phyloP scores from a whole-genome alignment of 2,797 vertebrate species.

The Gadopsis bispinosus region DNA sequence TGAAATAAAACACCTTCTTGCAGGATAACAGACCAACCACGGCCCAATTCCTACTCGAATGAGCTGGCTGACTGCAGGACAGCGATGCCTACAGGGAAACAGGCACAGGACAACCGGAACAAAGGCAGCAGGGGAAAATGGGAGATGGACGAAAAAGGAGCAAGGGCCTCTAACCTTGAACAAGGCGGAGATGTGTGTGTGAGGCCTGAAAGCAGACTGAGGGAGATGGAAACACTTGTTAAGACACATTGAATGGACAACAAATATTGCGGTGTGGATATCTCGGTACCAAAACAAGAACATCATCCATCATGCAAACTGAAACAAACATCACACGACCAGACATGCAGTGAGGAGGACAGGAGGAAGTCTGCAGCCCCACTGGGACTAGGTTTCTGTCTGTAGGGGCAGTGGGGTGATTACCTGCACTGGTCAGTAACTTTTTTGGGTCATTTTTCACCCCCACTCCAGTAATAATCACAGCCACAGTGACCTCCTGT shows the following conservation, averaged over 20 bases:
- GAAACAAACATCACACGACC: not conserved
- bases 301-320: not conserved
- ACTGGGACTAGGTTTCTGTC: too few relatives aligned
- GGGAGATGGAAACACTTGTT: constrained; percentile 75
- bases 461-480: not conserved
- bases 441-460: not conserved
- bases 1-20: constrained; percentile 1
- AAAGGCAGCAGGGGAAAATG: constrained; percentile 11
- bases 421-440: not conserved
- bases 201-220: constrained; percentile 85
- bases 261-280: not conserved
- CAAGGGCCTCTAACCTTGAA: constrained; percentile 81
- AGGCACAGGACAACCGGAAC: not conserved
- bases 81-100: not conserved
- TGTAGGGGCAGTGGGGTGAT: too few relatives aligned
- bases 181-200: constrained; percentile 77
- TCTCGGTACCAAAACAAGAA: constrained; percentile 9
- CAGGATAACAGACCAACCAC: not conserved
- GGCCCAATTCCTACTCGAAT: not conserved
- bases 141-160: constrained; percentile 19
- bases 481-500: not conserved
- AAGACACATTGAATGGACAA: constrained; percentile 65
- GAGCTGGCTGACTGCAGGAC: not conserved
- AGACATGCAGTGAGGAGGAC: constrained; percentile 16
- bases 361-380: too few relatives aligned